phyloP scores from a whole-genome alignment of 2,888 invertebrate genomes.

The Glyphotaelius pellucidus region DNA sequence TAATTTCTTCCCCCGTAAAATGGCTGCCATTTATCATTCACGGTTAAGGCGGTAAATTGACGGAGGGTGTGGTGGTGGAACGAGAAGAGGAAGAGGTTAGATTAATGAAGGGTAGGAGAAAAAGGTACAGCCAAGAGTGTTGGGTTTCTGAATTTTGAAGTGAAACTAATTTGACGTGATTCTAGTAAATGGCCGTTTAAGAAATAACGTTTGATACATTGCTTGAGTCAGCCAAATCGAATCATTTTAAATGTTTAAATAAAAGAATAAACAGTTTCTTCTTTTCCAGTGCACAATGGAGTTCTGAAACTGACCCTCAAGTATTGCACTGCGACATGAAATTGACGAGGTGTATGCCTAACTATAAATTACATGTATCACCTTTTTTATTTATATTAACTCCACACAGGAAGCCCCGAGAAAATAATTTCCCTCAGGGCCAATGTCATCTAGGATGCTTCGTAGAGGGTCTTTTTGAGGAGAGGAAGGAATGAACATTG shows the following conservation, averaged over 20 bases:
- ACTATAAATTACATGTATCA: no score
- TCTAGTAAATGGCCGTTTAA: neutral
- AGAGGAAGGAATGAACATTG: no score
- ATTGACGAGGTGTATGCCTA: no score
- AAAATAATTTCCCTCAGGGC: no score
- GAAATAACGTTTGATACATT: neutral
- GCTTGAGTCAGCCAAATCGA: neutral
- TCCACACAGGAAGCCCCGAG: no score
- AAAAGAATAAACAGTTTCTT: neutral
- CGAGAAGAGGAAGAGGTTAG: neutral
- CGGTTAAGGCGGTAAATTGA: slow-evolving; percentile 33
- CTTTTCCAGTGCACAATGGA: neutral
- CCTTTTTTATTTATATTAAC: no score
- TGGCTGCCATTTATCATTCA: slow-evolving; percentile 49
- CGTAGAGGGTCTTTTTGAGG: no score
- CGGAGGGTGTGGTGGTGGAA: slow-evolving; percentile 15
- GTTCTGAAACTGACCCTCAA: neutral
- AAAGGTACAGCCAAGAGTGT: neutral
- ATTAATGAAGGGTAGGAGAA: slow-evolving; percentile 12
- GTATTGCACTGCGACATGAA: neutral
- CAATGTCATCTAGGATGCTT: no score
- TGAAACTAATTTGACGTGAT: slow-evolving; percentile 2
- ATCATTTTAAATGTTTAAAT: neutral
- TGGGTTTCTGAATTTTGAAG: neutral
- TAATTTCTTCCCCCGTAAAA: slow-evolving; percentile 54